These are phyloP conservation scores for Dolichopus griseipennis DNA, from an alignment of 2,888 invertebrate species.

Conservation along the genomic window DNA sequence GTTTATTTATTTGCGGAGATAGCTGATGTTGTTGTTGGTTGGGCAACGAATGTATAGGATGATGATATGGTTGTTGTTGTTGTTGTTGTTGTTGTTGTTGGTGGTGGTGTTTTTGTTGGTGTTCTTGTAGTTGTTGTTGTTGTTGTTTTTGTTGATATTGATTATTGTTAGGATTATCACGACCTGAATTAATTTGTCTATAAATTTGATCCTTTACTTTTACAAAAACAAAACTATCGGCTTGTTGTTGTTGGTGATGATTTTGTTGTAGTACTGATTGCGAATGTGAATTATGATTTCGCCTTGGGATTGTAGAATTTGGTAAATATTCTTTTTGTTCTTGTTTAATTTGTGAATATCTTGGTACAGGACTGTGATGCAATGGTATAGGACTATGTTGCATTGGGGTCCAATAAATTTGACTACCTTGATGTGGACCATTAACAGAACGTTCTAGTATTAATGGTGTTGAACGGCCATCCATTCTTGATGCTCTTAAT, in stretches of 20 bases:
- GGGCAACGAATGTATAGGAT: too few species aligned
- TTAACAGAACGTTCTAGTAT: constrained; percentile 32
- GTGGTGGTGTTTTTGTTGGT: constrained; percentile 17
- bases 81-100: constrained; percentile 17
- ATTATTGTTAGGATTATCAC: constrained; percentile 13
- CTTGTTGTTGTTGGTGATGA: neutral
- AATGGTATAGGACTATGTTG: constrained; percentile 27
- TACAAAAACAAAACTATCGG: constrained; percentile 14
- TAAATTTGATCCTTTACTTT: constrained; percentile 19
- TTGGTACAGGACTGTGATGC: constrained; percentile 22
- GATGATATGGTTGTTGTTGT: constrained; percentile 22
- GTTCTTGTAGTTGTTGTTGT: too few species aligned
- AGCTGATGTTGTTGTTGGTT: constrained; percentile 20
- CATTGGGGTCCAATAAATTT: constrained; percentile 37
- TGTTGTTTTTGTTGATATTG: constrained; percentile 21
- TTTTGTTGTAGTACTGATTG: neutral
- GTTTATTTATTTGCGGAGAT: constrained; percentile 14
- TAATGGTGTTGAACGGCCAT: constrained; percentile 37
- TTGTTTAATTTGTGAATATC: constrained; percentile 29
- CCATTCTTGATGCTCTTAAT: constrained; percentile 24
- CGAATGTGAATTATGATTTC: neutral
- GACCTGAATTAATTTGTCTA: constrained; percentile 14
- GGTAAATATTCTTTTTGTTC: constrained; percentile 9
- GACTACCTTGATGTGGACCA: constrained; percentile 33
- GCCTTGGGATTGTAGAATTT: constrained; percentile 7